Conservation (phyloP, 2,888 invertebrate species). For the Andrena camellia region DNA sequence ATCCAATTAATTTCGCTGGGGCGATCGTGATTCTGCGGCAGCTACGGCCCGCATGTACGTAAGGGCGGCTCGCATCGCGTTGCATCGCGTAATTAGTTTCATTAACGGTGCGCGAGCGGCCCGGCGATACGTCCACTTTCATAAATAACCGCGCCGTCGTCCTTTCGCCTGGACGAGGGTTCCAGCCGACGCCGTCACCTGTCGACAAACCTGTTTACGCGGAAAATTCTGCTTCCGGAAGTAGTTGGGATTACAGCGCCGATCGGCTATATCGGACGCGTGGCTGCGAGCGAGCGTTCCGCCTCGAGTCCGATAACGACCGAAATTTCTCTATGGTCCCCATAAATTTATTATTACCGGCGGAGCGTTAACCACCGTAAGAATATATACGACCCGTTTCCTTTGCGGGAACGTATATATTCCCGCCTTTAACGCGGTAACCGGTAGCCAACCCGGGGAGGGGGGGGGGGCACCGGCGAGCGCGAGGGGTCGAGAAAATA, state of each 20-base stretch:
- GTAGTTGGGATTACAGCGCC: not conserved
- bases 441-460: not conserved
- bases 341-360: slow-evolving; percentile 32
- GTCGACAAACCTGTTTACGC: slow-evolving; percentile 2
- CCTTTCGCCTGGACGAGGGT: not conserved
- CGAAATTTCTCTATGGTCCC: slow-evolving; percentile 26
- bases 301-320: slow-evolving; percentile 31
- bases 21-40: slow-evolving; percentile 60
- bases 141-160: slow-evolving; percentile 30
- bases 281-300: not conserved
- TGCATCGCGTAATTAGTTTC: slow-evolving; percentile 65
- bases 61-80: slow-evolving; percentile 56
- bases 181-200: not conserved
- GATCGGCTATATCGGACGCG: slow-evolving; percentile 14
- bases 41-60: slow-evolving; percentile 34
- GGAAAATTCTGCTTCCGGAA: slow-evolving; percentile 12
- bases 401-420: not conserved
- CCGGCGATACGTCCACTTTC: slow-evolving; percentile 43
- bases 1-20: slow-evolving; percentile 66
- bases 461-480: not conserved
- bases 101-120: slow-evolving; percentile 51
- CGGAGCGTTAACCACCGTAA: slow-evolving; percentile 17
- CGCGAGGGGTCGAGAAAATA: not conserved
- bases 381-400: slow-evolving; percentile 28
- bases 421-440: not conserved